Conservation (phyloP, 2,888 invertebrate genomes). For the Papilio elwesi region DNA sequence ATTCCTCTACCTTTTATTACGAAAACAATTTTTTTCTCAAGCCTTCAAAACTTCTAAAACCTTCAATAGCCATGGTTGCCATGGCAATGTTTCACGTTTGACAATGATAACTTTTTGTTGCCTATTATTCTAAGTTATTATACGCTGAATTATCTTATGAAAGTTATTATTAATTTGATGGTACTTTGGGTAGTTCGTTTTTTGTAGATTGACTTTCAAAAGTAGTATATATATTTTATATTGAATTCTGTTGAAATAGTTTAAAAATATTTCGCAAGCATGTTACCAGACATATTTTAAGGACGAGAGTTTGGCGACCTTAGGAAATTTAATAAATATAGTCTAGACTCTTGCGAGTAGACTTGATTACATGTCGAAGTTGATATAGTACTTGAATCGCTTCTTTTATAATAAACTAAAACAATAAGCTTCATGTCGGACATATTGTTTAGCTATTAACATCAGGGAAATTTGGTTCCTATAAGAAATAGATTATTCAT, state of each 20-base stretch:
- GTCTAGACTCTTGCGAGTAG: conserved; percentile 20
- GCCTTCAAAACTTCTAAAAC: too few relatives aligned
- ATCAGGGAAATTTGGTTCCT: neutral
- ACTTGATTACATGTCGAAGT: conserved; percentile 18
- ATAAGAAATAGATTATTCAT: too few relatives aligned
- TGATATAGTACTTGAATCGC: neutral
- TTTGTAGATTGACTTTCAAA: too few relatives aligned
- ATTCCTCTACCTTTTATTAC: too few relatives aligned
- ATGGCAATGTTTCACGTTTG: too few relatives aligned
- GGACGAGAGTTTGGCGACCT: conserved; percentile 9
- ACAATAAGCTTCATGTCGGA: neutral
- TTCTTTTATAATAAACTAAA: neutral
- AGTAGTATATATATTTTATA: neutral
- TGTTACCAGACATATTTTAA: neutral
- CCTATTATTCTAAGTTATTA: too few relatives aligned
- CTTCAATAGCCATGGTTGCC: too few relatives aligned
- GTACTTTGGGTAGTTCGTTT: too few relatives aligned
- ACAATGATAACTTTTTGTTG: too few relatives aligned
- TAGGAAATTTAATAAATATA: conserved; percentile 27
- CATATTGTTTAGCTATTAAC: neutral
- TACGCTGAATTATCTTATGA: too few relatives aligned
- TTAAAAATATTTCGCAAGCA: neutral
- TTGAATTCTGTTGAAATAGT: neutral
- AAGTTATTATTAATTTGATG: too few relatives aligned
- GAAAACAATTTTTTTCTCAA: too few relatives aligned